These are phyloP conservation scores for Agelastica alni DNA, from an alignment of 2,888 invertebrate genomes.

Conservation along the genomic window DNA sequence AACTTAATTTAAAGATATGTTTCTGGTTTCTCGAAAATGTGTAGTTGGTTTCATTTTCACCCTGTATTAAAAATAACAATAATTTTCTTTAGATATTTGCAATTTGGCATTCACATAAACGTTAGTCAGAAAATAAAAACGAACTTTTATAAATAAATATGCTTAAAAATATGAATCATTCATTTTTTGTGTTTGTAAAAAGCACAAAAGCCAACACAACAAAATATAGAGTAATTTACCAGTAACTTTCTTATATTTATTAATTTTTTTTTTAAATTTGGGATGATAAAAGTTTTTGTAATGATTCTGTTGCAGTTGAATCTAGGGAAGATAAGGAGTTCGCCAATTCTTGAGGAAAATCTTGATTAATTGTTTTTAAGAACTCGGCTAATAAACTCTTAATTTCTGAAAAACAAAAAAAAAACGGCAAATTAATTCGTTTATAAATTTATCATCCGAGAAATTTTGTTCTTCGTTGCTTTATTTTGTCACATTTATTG, in stretches of 20 bases:
- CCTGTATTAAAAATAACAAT: no score
- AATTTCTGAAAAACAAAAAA: conserved; percentile 55
- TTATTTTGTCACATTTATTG: no score
- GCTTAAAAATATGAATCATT: conserved; percentile 10
- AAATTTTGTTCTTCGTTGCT: no score
- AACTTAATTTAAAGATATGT: no score
- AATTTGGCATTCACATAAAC: conserved; percentile 12
- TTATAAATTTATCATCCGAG: no score
- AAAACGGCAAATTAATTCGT: no score
- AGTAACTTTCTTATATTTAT: background rate
- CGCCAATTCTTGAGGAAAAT: conserved; percentile 63
- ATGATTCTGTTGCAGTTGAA: conserved; percentile 50
- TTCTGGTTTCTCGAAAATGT: no score
- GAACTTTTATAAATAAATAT: conserved; percentile 14
- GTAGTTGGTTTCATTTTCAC: no score
- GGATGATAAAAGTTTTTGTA: conserved; percentile 40
- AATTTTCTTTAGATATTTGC: conserved; percentile 25
- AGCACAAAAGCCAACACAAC: background rate
- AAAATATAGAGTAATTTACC: conserved; percentile 1
- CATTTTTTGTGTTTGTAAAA: conserved; percentile 4
- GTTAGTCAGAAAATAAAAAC: conserved; percentile 8
- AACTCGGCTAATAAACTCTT: conserved; percentile 59
- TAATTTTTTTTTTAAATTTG: conserved; percentile 4
- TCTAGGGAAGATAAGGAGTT: conserved; percentile 55
- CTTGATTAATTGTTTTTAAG: conserved; percentile 61